Conservation (phyloP, 2,113 vertebrate genomes). For the Odobenus rosmarus region DNA sequence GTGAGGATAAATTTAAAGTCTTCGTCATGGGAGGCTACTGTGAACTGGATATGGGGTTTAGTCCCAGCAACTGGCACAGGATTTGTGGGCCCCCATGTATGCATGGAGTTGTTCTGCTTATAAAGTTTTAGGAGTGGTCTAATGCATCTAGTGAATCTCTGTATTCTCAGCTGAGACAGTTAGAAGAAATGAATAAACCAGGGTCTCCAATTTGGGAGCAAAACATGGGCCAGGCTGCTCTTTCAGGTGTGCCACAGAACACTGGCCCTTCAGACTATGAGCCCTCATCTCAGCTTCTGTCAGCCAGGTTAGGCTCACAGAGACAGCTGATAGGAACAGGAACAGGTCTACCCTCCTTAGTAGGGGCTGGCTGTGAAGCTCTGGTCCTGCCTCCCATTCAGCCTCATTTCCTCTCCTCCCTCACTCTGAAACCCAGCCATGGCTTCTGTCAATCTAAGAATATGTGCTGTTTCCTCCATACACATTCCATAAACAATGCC, state of each 20-base stretch:
- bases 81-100: neutral
- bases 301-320: neutral
- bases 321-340: neutral
- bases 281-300: neutral
- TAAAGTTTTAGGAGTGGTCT: neutral
- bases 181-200: neutral
- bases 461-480: too few species aligned
- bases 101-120: neutral
- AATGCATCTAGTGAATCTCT: neutral
- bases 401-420: neutral
- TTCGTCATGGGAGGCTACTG: neutral
- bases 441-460: neutral
- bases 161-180: neutral
- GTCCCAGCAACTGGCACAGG: neutral
- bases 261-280: neutral
- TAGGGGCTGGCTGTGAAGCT: neutral
- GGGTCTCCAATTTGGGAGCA: neutral
- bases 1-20: neutral
- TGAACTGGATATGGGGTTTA: neutral
- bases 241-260: neutral
- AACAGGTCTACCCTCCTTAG: neutral
- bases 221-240: neutral
- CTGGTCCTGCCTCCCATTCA: neutral
- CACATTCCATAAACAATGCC: too few species aligned
- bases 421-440: neutral